These are phyloP conservation scores for Meloidogyne hapla DNA, from an alignment of 1,140 invertebrate genomes.

Conservation along the genomic window DNA sequence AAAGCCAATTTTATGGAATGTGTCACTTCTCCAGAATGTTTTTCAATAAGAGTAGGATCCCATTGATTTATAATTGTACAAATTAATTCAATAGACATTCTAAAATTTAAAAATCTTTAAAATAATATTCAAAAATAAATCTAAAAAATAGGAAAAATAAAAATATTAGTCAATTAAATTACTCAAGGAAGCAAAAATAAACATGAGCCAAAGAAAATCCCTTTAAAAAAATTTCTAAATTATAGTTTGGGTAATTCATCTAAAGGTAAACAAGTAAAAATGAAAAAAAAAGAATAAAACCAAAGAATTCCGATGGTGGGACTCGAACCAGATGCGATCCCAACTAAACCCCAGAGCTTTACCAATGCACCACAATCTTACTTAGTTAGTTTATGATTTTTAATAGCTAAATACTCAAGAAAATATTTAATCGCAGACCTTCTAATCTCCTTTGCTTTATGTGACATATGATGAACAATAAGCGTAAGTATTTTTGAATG, in stretches of 20 bases:
- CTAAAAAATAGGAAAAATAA: neutral
- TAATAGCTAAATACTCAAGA: too few relatives aligned
- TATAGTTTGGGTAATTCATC: slow-evolving; percentile 20
- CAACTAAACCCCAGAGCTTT: too few relatives aligned
- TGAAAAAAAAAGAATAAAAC: too few relatives aligned
- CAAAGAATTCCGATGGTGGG: too few relatives aligned
- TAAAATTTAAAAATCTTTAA: too few relatives aligned
- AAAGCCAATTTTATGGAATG: slow-evolving; percentile 85
- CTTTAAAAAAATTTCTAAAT: too few relatives aligned
- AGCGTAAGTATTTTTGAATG: slow-evolving; percentile 82
- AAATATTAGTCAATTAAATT: too few relatives aligned
- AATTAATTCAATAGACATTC: slow-evolving; percentile 69
- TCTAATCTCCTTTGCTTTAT: slow-evolving; percentile 89
- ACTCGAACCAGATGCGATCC: too few relatives aligned
- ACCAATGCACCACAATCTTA: too few relatives aligned
- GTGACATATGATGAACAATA: slow-evolving; percentile 75
- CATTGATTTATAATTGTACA: slow-evolving; percentile 80
- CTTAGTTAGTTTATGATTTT: too few relatives aligned
- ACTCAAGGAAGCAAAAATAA: too few relatives aligned
- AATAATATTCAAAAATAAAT: neutral
- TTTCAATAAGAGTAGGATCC: slow-evolving; percentile 79
- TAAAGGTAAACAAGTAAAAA: slow-evolving; percentile 72
- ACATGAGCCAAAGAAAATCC: too few relatives aligned
- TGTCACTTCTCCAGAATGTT: slow-evolving; percentile 75
- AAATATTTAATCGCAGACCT: slow-evolving; percentile 64